Percentiles rank a stretch among this genome's conserved stretches.
Conservation (phyloP, 2,888 invertebrate species). For the Lasioglossum oenotherae region DNA sequence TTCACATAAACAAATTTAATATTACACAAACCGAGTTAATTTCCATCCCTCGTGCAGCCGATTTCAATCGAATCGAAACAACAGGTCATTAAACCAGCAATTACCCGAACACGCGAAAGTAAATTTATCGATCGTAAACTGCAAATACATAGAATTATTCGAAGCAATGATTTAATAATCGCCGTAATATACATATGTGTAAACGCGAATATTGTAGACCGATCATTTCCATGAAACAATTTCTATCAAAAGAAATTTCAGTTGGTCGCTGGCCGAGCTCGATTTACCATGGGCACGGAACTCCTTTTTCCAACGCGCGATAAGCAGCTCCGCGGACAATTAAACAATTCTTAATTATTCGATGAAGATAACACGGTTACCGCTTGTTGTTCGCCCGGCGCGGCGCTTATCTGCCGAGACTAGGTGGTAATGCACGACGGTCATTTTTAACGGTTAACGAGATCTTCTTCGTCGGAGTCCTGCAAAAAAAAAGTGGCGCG, state of each 20-base stretch:
- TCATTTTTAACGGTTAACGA: slow-evolving; percentile 56
- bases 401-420: slow-evolving; percentile 50
- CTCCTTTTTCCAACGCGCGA: slow-evolving; percentile 45
- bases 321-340: slow-evolving; percentile 53
- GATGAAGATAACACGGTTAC: slow-evolving; percentile 60
- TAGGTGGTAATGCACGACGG: slow-evolving; percentile 45
- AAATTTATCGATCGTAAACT: neutral
- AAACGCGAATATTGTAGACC: neutral
- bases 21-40: neutral
- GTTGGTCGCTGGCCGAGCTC: neutral
- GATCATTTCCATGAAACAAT: neutral
- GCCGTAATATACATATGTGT: neutral
- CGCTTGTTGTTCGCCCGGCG: slow-evolving; percentile 20
- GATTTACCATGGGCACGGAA: slow-evolving; percentile 34
- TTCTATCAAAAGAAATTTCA: neutral
- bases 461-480: slow-evolving; percentile 37
- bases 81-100: neutral
- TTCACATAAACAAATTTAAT: neutral
- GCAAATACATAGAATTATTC: neutral
- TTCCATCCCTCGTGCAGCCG: neutral
- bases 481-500: neutral
- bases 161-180: neutral
- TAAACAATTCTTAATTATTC: slow-evolving; percentile 71
- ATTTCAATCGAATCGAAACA: slow-evolving; percentile 4
- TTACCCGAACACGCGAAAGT: neutral